phyloP scores from a whole-genome alignment of 2,797 vertebrate genomes.

The Coreius guichenoti region DNA sequence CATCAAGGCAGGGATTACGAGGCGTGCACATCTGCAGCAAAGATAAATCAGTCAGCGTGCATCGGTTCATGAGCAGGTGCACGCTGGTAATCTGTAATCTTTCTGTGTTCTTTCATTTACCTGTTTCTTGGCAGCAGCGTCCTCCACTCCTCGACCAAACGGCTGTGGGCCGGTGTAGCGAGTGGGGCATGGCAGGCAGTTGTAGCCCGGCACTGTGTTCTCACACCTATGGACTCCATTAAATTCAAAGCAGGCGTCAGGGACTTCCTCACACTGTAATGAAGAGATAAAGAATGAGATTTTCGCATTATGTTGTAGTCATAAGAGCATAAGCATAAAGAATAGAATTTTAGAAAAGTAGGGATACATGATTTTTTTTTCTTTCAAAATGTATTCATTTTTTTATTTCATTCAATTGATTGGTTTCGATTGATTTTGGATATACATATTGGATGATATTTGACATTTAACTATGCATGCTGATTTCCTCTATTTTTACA shows the following conservation, averaged over 20 bases:
- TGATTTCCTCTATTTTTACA: neutral
- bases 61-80: neutral
- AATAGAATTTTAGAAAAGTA: neutral
- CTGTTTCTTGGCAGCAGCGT: constrained; percentile 92
- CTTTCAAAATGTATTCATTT: no score
- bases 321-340: neutral
- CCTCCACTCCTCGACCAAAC: constrained; percentile 88
- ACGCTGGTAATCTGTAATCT: neutral
- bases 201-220: constrained; percentile 96
- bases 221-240: constrained; percentile 93
- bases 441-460: neutral
- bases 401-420: no score
- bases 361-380: neutral
- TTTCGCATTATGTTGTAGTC: neutral
- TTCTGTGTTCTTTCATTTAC: constrained; percentile 67
- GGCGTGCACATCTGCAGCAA: constrained; percentile 89
- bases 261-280: constrained; percentile 91
- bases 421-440: neutral
- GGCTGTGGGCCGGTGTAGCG: constrained; percentile 92
- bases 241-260: constrained; percentile 91
- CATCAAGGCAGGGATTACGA: constrained; percentile 93
- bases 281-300: constrained; percentile 14
- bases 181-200: constrained; percentile 93
- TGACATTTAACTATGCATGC: neutral
- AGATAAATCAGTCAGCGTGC: neutral